Evolutionary conservation across 2,888 invertebrate species (phyloP), one percentile per base, ranked within the genome.

Genomic region (Lycaena phlaeas): DNA sequence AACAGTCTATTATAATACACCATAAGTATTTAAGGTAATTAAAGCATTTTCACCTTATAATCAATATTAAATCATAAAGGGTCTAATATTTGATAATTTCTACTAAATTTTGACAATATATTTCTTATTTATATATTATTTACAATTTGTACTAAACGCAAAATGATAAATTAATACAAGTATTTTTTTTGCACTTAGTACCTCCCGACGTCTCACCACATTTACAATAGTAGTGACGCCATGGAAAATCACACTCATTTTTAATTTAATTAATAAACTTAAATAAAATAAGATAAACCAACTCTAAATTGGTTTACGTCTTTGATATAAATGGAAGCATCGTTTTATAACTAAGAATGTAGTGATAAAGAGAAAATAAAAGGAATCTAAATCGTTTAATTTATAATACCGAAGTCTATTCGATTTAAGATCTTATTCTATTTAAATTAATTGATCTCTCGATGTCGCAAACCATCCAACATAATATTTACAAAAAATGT

Each of bases 251-350:
- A 81, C 82, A 79, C 84, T 77, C 70, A 61, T 59, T 39, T 39
- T 29, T 68, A 75, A 75, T 62, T 68, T 59, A 61, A 48, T 50
- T 69, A 22, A 22, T 22, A 73, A 71, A 69, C 71, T 71, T 67
- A 74, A 64, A 54, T 69, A 71, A 75, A 69, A 74, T 73, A 65
- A 73, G 53, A 71, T 66, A 71, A 73, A 70, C 62, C 82, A 72
- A 84, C 84, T 82, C 79, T 65, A 50, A 81, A 84, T 76, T 66
- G 81, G 64, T 68, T 70, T 57, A 73, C 71, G 68, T 84, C 84
- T 84, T 84, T 84, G 84, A 84, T 82, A 84, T 81, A 71, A 79
- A 73, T 84, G 84, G 84, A 84, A 84, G 84, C 84, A 84, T 82
- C 75, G 76, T 79, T 78, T 69, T 68, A 73, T 61, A 82, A 74